Conservation (phyloP, 2,113 vertebrate genomes). For the Formicarius rufipectus region DNA sequence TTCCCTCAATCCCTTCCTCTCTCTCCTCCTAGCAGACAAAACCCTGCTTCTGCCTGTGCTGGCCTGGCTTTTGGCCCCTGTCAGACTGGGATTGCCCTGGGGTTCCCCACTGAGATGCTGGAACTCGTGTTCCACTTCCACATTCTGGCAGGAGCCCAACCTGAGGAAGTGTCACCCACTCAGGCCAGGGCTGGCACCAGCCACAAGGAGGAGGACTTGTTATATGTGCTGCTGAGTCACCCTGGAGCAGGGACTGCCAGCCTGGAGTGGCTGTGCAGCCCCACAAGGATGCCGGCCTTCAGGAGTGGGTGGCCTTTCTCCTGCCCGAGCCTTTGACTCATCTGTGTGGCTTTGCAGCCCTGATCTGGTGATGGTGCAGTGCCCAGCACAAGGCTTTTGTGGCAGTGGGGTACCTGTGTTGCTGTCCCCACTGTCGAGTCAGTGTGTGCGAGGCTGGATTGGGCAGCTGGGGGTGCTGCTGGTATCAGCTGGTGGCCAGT, state of each 20-base stretch:
- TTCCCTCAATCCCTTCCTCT: not conserved
- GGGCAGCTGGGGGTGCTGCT: not conserved
- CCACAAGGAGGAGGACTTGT: not conserved
- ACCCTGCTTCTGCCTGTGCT: not conserved
- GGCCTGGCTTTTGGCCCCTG: not conserved
- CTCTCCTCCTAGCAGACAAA: not conserved
- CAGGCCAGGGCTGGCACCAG: not conserved
- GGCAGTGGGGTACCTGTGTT: rapidly evolving
- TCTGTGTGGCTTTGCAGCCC: not conserved
- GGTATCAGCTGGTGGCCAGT: not conserved
- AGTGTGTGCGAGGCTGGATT: rapidly evolving
- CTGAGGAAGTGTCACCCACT: not conserved
- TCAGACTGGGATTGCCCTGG: not conserved
- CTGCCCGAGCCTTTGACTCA: not conserved
- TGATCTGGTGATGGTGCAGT: not conserved
- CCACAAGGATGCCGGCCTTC: not conserved
- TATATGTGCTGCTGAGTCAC: not conserved
- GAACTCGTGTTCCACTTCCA: not conserved
- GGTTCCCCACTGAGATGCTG: not conserved
- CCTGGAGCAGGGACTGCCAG: not conserved
- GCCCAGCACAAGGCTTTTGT: not conserved
- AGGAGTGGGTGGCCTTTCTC: not conserved
- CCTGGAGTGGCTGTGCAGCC: not conserved
- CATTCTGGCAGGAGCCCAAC: not conserved
- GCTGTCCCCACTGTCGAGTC: not conserved